Conservation (phyloP, 2,113 vertebrate genomes). For the Cariama cristata region DNA sequence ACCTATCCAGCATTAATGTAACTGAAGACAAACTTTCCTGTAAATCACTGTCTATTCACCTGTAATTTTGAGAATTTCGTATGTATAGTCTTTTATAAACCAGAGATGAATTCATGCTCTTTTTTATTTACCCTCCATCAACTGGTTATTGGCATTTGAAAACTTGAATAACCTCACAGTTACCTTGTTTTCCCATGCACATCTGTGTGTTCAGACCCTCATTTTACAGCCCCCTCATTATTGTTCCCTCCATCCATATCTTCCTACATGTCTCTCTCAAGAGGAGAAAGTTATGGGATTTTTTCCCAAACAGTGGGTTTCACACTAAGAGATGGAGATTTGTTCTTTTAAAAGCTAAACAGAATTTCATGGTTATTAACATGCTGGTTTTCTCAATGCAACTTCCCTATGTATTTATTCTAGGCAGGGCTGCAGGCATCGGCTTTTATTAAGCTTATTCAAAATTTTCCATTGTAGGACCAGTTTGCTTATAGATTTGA, state of each 20-base stretch:
- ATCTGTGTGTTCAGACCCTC: not conserved
- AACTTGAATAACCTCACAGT: not conserved
- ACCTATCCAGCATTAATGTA: not conserved
- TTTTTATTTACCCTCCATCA: not conserved
- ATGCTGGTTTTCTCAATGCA: not conserved
- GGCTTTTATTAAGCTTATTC: constrained; percentile 42
- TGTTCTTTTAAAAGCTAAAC: constrained; percentile 32
- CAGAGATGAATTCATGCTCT: not conserved
- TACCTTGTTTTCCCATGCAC: not conserved
- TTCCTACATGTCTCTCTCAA: not conserved
- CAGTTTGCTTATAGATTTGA: not conserved
- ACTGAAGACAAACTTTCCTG: not conserved
- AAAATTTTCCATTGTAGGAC: not conserved
- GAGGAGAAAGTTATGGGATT: not conserved
- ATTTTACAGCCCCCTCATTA: not conserved
- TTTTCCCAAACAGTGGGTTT: not conserved
- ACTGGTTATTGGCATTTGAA: not conserved
- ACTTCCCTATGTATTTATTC: not conserved
- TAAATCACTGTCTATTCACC: not conserved
- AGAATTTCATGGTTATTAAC: constrained; percentile 51
- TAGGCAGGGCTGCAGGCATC: not conserved
- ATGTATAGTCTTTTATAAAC: not conserved
- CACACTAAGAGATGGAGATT: not conserved
- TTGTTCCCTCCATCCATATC: not conserved
- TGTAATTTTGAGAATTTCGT: not conserved